Base-by-base conservation (phyloP, 2,888 invertebrate species). In the Hesperia comma region DNA sequence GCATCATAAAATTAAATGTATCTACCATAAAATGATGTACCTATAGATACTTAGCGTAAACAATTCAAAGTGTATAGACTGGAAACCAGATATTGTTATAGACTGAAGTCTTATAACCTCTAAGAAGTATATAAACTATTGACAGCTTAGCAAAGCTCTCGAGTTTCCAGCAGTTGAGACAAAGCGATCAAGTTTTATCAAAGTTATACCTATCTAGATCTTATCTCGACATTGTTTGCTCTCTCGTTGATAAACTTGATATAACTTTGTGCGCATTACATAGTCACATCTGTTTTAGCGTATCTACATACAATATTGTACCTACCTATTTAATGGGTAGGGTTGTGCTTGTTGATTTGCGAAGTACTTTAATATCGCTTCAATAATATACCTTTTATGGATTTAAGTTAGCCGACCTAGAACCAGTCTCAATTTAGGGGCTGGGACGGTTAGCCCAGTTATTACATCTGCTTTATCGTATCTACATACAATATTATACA, bases 171-270 rank as follows among this genome's bases (percentile, higher is more conserved):
- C 41, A 37, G 56, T 40, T 56, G 46, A 62, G 49, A 63, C 63
- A 57, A 57, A 57, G 63, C 46, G 63, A 63, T 56, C 63, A 49
- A 63, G 63, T 63, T 63, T 56, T 63, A 63, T 56, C 56, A 40
- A 63, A 63, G 63, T 63, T 56, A 51, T 51, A 51, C 4, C 51
- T 51, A 51, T 26, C 26, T 26, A 26, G 26, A 49, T 21, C 56
- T 63, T 49, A 57, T 57, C 40, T 63, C 46, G 19, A 14, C 46
- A 32, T 43, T 55, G 46, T 61, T 53, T 32, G 54, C 41, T 54
- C 17, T 41, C 54, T 51, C 40, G 1, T 46, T 49, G 55, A 46
- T 56, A 33, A 33, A 37, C 37, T 21, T 26, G 51, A 26, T 51
- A n/a, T 26, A 26, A 51, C 8, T 17, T 51, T 51, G 26, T 10